These are phyloP conservation scores for Ametastegia equiseti DNA, from an alignment of 2,888 invertebrate species.

Conservation along the genomic window DNA sequence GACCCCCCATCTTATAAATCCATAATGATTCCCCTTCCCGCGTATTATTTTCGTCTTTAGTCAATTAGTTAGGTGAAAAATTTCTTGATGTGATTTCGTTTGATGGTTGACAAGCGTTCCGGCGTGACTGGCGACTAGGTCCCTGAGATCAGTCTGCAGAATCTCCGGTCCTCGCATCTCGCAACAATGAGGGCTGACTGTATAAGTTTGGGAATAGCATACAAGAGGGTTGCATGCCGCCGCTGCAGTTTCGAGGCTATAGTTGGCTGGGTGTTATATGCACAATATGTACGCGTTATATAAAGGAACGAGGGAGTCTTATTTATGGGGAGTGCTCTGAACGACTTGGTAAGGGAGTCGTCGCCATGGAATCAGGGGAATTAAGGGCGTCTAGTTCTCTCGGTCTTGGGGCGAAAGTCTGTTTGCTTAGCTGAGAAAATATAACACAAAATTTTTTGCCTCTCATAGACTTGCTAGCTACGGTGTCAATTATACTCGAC, in stretches of 20 bases:
- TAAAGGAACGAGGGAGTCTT: constrained; percentile 32
- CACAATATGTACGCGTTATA: too few species aligned
- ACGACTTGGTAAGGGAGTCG: constrained; percentile 24
- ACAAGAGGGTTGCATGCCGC: not conserved
- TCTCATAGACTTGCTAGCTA: not conserved
- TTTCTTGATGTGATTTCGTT: constrained; percentile 18
- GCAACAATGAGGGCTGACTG: constrained; percentile 2
- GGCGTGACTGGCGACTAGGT: constrained; percentile 15
- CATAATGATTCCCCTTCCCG: not conserved
- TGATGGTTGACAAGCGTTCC: not conserved
- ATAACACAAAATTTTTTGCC: constrained; percentile 2
- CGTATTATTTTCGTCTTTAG: not conserved
- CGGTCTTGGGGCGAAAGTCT: not conserved
- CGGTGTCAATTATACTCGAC: not conserved
- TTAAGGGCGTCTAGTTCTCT: constrained; percentile 4
- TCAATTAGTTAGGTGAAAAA: not conserved
- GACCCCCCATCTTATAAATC: not conserved
- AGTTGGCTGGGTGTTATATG: not conserved
- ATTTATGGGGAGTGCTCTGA: constrained; percentile 27
- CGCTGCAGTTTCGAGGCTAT: not conserved
- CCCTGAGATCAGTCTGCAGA: not conserved
- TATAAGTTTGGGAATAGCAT: not conserved
- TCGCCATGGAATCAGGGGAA: constrained; percentile 31
- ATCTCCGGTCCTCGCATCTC: not conserved
- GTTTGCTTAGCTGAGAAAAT: constrained; percentile 45